These are phyloP conservation scores for Brachyalestes nurse DNA, from an alignment of 2,797 vertebrate genomes.

Conservation along the genomic window DNA sequence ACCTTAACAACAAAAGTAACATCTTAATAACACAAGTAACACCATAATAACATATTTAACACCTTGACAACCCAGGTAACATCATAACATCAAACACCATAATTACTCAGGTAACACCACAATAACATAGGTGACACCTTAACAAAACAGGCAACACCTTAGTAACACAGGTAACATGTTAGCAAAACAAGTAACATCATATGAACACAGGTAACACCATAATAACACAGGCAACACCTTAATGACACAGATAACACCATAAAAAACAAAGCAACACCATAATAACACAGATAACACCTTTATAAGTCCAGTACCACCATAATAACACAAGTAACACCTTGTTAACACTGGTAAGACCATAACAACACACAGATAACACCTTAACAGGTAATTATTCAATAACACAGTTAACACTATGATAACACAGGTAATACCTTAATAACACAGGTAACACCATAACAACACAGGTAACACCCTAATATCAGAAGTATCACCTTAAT, in stretches of 20 bases:
- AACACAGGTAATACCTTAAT: conserved; percentile 71
- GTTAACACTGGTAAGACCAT: not conserved
- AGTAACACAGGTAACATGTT: conserved; percentile 74
- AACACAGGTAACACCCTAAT: conserved; percentile 57
- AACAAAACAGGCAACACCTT: not conserved
- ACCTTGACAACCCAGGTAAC: no score
- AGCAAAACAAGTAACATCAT: no score
- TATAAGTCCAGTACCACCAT: conserved; percentile 70
- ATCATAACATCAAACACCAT: no score
- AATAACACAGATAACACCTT: not conserved
- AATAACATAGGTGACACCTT: not conserved
- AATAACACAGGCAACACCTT: conserved; percentile 70
- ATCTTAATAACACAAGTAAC: not conserved
- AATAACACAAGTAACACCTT: not conserved
- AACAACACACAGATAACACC: not conserved
- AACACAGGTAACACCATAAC: not conserved
- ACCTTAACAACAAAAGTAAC: no score
- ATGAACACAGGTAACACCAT: not conserved
- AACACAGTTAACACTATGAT: not conserved
- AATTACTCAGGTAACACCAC: conserved; percentile 70
- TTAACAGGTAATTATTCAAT: not conserved
- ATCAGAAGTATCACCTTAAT: no score
- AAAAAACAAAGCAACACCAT: not conserved
- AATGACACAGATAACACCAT: not conserved
- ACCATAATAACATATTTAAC: not conserved